These are phyloP conservation scores for Drosophila mimetica DNA, from an alignment of 2,888 invertebrate species.

Conservation along the genomic window DNA sequence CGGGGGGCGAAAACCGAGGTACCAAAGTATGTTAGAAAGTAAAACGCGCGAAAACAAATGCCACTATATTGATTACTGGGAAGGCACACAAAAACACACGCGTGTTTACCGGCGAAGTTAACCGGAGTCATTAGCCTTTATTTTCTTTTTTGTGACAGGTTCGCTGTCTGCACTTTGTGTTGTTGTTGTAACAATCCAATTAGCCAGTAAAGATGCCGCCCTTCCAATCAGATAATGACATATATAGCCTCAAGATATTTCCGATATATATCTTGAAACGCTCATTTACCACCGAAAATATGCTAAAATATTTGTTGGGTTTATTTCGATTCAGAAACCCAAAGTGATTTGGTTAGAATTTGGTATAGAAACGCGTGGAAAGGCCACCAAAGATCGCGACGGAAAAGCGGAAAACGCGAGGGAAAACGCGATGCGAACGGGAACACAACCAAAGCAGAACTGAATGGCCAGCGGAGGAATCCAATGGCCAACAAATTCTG, in stretches of 20 bases:
- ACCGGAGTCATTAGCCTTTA: constrained; percentile 53
- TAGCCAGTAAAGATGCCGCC: constrained; percentile 58
- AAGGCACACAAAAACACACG: constrained; percentile 15
- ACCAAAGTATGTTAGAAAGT: constrained; percentile 46
- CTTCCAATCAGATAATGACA: constrained; percentile 13
- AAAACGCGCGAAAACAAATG: constrained; percentile 60
- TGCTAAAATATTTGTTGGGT: constrained; percentile 9
- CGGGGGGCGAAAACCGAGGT: constrained; percentile 19
- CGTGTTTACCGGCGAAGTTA: constrained; percentile 59
- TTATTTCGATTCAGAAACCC: constrained; percentile 1
- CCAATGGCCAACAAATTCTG: constrained; percentile 28
- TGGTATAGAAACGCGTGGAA: constrained; percentile 23
- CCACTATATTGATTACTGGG: constrained; percentile 72
- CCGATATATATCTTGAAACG: constrained; percentile 1
- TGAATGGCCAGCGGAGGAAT: constrained; percentile 50
- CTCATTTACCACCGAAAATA: constrained; percentile 7
- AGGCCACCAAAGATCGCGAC: constrained; percentile 34
- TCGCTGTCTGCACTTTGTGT: constrained; percentile 5
- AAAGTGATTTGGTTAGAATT: constrained; percentile 14
- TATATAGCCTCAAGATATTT: constrained; percentile 14
- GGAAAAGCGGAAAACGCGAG: constrained; percentile 31
- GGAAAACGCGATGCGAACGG: constrained; percentile 51
- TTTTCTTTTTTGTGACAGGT: constrained; percentile 55
- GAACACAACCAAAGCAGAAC: constrained; percentile 73
- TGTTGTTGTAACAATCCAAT: constrained; percentile 66